Evolutionary conservation across 2,113 vertebrate species (phyloP).

Genomic region (Anhinga rufa): DNA sequence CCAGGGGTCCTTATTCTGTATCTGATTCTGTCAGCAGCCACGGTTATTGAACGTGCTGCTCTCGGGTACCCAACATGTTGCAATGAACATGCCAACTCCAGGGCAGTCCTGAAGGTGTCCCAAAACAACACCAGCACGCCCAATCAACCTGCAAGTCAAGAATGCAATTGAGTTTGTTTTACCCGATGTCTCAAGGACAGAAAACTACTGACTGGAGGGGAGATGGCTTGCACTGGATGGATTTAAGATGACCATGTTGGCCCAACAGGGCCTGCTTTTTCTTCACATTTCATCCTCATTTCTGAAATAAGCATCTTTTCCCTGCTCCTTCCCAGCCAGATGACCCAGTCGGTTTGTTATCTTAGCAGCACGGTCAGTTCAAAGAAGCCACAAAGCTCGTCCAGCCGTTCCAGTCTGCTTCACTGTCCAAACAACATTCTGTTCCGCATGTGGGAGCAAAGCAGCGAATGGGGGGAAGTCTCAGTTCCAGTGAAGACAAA

Average conservation of each 20-base stretch:
- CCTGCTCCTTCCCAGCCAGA: not conserved
- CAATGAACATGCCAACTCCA: accelerated
- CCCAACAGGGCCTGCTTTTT: not conserved
- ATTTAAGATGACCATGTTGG: not conserved
- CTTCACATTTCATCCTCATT: accelerated
- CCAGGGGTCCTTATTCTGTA: not conserved
- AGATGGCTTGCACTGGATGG: not conserved
- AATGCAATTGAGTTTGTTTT: accelerated
- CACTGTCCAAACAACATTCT: not conserved
- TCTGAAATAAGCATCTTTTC: not conserved
- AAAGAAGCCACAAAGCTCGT: not conserved
- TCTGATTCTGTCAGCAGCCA: not conserved
- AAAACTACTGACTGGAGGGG: not conserved
- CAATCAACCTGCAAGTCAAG: not conserved
- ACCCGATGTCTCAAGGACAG: not conserved
- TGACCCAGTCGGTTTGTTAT: not conserved
- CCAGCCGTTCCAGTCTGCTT: not conserved
- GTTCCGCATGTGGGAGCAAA: not conserved
- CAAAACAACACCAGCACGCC: not conserved
- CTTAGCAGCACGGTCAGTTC: not conserved
- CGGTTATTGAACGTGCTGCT: accelerated
- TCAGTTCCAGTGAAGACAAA: not conserved
- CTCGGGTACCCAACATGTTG: not conserved
- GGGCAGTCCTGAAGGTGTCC: not conserved
- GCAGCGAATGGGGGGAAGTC: not conserved